Evolutionary conservation across 2,113 vertebrate species (phyloP).

Genomic region (Tor tambroides): DNA sequence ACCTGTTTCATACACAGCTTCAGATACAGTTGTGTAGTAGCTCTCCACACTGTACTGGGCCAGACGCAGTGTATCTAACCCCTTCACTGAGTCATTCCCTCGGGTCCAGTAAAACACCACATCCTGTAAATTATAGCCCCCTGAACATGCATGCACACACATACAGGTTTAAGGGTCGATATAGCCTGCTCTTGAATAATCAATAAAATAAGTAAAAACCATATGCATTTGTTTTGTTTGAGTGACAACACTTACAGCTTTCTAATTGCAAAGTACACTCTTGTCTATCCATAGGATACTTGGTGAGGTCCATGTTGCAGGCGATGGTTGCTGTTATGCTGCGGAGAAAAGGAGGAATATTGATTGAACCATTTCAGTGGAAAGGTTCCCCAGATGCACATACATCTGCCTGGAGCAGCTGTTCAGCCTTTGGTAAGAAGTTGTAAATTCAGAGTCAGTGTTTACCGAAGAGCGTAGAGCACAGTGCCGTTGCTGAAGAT

Average conservation of each 20-base stretch:
- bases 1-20: slow-evolving; percentile 90
- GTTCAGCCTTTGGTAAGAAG: background rate
- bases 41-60: slow-evolving; percentile 89
- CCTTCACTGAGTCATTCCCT: slow-evolving; percentile 88
- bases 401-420: slow-evolving; percentile 2
- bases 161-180: background rate
- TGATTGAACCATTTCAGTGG: background rate
- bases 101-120: slow-evolving; percentile 90
- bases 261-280: slow-evolving; percentile 88
- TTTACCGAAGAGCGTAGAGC: slow-evolving; percentile 84
- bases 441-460: background rate
- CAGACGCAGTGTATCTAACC: slow-evolving; percentile 81
- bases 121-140: slow-evolving; percentile 90
- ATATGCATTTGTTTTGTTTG: background rate
- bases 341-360: slow-evolving; percentile 60
- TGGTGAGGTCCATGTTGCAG: slow-evolving; percentile 91
- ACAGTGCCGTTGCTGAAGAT: slow-evolving; percentile 91
- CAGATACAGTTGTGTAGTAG: slow-evolving; percentile 84
- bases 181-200: background rate
- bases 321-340: slow-evolving; percentile 89
- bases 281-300: slow-evolving; percentile 92
- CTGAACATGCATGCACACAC: slow-evolving; percentile 63
- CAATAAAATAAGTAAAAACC: background rate
- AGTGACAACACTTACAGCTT: slow-evolving; percentile 80
- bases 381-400: background rate